Base-by-base conservation (phyloP, 2,113 vertebrate species). In the Sturnira hondurensis region DNA sequence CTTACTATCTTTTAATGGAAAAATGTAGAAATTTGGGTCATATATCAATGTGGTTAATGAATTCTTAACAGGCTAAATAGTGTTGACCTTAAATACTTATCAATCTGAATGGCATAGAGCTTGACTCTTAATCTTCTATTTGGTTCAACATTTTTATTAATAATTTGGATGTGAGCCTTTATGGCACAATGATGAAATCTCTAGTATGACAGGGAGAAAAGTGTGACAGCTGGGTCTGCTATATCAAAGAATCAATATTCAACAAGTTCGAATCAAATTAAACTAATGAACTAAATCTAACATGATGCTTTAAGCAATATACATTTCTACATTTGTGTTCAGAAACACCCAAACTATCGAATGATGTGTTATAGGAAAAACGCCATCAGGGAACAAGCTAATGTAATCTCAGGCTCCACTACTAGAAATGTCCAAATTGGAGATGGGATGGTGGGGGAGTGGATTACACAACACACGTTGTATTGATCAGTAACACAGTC, bases 311-410 rank as follows among this genome's bases (percentile, higher is more conserved):
- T 81, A 91, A 95, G 33, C 58, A 54, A 61, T 58, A 67, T 15
- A 63, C 52, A 9, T 50, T 61, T 70, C 52, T 63, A 78, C n/a
- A 41, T 20, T 81, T 15, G 13, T 80, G 16, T 63, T 80, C 16
- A 84, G 83, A 84, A 71, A 71, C 22, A 95, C 10, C 22, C n/a
- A 91, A 86, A 81, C 78, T 89, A 93, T 11, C 89, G n/a, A 93
- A 58, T 38, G 38, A 80, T 47, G 22, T 76, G 41, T 83, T 54
- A 88, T 3, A 41, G 56, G 20, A 81, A 92, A 81, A 63, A 84
- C 17, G 12, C 52, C 71, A 88, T 50, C 15, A 58, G 20, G 58
- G 84, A 84, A 83, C 41, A 89, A 89, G 43, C 22, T 63, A 89
- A 73, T 58, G 15, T 15, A 77, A 50, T 76, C 70, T 92, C 28